Percentiles rank a stretch among this genome's conserved stretches.
Evolutionary conservation across 2,113 vertebrate genomes (phyloP).

Genomic region (Uria lomvia): DNA sequence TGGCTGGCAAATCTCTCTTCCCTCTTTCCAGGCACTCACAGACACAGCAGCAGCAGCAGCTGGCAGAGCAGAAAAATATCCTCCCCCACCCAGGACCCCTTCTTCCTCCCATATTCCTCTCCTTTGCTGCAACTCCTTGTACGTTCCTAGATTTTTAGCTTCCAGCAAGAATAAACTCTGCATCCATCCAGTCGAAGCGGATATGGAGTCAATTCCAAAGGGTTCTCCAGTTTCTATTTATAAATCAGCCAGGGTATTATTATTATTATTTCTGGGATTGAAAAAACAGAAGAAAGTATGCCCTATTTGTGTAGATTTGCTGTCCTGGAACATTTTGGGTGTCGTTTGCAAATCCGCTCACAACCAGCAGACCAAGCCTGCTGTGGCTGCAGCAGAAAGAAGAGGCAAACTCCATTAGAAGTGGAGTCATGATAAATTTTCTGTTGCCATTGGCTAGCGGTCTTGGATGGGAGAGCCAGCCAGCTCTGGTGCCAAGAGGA

Average conservation of each 20-base stretch:
- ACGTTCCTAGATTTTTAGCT: background rate
- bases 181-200: background rate
- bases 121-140: background rate
- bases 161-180: background rate
- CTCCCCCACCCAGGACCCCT: background rate
- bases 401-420: background rate
- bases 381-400: background rate
- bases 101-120: background rate
- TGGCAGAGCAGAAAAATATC: background rate
- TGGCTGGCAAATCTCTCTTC: background rate
- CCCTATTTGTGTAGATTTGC: background rate
- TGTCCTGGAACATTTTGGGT: constrained; percentile 3
- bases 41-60: accelerated
- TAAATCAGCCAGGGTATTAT: background rate
- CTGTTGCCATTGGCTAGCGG: constrained; percentile 53
- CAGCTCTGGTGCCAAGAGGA: background rate
- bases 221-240: constrained; percentile 27
- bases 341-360: background rate
- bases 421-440: background rate
- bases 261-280: background rate
- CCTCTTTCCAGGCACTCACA: background rate
- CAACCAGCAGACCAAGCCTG: background rate
- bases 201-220: background rate
- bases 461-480: background rate
- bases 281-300: background rate